These are phyloP conservation scores for Holothuria scabra DNA, from an alignment of 53 echinoderm and acorn worm species.

Conservation along the genomic window DNA sequence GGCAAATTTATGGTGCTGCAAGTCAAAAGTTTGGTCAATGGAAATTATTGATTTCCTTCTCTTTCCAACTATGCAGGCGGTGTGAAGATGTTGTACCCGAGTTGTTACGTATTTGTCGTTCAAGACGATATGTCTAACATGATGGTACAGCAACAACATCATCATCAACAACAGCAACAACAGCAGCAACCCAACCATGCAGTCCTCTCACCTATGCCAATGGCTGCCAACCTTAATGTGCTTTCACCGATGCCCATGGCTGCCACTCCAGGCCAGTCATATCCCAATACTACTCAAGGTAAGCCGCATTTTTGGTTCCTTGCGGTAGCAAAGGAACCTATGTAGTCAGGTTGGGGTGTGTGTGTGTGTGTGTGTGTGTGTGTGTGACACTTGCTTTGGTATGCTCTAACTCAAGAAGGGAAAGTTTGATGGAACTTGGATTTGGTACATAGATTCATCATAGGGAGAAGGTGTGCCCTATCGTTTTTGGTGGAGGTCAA, in stretches of 20 bases:
- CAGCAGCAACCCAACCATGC: not conserved
- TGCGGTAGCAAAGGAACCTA: too few relatives aligned
- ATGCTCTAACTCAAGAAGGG: too few relatives aligned
- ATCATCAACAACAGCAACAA: constrained; percentile 21
- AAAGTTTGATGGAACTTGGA: too few relatives aligned
- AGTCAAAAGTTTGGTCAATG: too few relatives aligned
- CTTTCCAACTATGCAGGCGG: constrained; percentile 60
- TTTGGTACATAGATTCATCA: too few relatives aligned
- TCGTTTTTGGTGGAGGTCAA: too few relatives aligned
- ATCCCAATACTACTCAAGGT: constrained; percentile 26
- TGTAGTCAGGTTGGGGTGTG: too few relatives aligned
- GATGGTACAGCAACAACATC: constrained; percentile 10
- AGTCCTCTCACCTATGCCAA: constrained; percentile 14
- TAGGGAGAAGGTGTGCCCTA: too few relatives aligned
- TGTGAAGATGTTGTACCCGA: constrained; percentile 86
- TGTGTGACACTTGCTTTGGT: too few relatives aligned
- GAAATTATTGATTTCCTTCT: too few relatives aligned
- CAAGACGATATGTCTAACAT: constrained; percentile 63
- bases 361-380: too few relatives aligned
- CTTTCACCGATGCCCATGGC: constrained; percentile 40
- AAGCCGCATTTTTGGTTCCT: not conserved
- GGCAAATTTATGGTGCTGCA: too few relatives aligned
- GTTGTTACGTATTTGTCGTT: constrained; percentile 82
- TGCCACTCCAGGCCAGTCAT: constrained; percentile 34
- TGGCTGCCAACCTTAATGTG: constrained; percentile 32